phyloP scores from a whole-genome alignment of 2,113 vertebrate species.

The Phoxinus phoxinus region DNA sequence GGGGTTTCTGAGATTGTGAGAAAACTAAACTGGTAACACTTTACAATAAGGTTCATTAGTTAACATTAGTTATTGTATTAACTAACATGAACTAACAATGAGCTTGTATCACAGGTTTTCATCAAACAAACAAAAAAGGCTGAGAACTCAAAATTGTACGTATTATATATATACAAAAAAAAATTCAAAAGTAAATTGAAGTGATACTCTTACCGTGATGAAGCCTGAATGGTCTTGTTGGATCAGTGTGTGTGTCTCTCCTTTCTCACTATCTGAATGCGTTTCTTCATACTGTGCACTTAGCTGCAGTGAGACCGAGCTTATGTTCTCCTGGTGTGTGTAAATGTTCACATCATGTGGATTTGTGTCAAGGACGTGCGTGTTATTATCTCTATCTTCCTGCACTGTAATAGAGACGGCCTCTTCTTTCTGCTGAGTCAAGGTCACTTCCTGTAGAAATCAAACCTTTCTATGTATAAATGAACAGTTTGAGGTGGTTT shows the following conservation, averaged over 20 bases:
- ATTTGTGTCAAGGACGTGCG: background rate
- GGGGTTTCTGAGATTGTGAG: no score
- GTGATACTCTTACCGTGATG: background rate
- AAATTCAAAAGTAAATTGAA: background rate
- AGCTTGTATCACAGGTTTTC: background rate
- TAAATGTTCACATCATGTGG: background rate
- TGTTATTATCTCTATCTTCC: background rate
- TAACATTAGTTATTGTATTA: no score
- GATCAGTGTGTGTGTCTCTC: slow-evolving; percentile 6
- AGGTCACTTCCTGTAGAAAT: slow-evolving; percentile 30
- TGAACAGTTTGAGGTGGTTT: background rate
- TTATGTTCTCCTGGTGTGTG: slow-evolving; percentile 6
- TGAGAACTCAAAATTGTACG: background rate
- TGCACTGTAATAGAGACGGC: background rate
- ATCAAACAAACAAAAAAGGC: background rate
- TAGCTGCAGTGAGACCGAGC: background rate
- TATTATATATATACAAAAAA: no score
- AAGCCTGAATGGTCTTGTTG: slow-evolving; percentile 15
- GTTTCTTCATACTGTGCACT: background rate
- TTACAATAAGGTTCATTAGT: no score
- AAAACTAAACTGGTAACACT: no score
- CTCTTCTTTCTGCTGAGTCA: background rate
- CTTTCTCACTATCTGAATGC: background rate
- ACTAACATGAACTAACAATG: no score
- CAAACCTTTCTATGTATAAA: background rate